phyloP scores from a whole-genome alignment of 2,113 vertebrate genomes.

The Crypturellus undulatus region DNA sequence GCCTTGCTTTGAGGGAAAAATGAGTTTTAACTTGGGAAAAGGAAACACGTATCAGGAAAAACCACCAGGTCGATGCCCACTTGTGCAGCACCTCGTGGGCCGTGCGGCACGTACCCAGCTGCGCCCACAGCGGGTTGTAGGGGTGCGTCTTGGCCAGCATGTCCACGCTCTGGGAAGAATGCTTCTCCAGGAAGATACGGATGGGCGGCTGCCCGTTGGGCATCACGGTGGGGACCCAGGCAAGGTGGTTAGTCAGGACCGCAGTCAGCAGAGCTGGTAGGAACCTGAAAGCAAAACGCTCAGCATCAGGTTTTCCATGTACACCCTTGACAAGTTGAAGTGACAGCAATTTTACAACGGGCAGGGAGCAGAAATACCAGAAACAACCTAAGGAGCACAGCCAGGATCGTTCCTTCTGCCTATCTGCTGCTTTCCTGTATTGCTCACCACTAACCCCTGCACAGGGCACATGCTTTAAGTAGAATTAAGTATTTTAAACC shows the following conservation, averaged over 20 bases:
- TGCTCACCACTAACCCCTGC: neutral
- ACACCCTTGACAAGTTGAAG: neutral
- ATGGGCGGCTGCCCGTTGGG: constrained; percentile 97
- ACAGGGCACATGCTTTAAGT: neutral
- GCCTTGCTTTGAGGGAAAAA: neutral
- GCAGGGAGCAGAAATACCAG: neutral
- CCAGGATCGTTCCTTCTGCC: neutral
- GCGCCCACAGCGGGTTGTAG: constrained; percentile 98
- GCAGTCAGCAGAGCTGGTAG: constrained; percentile 96
- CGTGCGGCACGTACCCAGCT: constrained; percentile 85
- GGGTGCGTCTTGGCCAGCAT: constrained; percentile 98
- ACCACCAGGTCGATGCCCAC: fast-evolving
- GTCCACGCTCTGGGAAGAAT: constrained; percentile 97
- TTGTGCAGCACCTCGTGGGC: neutral
- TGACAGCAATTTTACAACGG: neutral
- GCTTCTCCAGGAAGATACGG: constrained; percentile 97
- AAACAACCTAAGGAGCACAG: neutral
- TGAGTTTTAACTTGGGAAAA: neutral
- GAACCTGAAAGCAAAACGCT: constrained; percentile 84
- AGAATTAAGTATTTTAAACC: neutral
- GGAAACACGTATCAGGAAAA: neutral
- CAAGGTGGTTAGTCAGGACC: constrained; percentile 95
- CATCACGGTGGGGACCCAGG: constrained; percentile 99
- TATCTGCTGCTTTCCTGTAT: neutral
- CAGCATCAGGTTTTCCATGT: neutral